Base-by-base conservation (phyloP, 2,113 vertebrate genomes). In the Tragelaphus scriptus region DNA sequence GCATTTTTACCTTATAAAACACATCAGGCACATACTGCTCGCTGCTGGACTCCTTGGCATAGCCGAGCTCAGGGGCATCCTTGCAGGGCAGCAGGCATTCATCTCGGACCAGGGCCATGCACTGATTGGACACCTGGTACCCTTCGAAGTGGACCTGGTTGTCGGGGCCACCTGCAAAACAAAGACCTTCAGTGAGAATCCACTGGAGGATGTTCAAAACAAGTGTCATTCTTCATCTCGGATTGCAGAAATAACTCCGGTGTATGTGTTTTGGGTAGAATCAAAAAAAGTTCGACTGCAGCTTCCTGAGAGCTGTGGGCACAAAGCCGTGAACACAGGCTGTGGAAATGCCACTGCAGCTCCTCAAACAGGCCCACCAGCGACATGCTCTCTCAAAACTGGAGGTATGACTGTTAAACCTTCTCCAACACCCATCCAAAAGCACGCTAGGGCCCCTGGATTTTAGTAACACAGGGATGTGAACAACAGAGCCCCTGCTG, bases 91-190 rank as follows among this genome's bases (percentile, higher is more conserved):
- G 98, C 84, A 99, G 98, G 92, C 99, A 99, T 97, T 99, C 99
- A 6, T 99, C 99, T 1, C 99, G 98, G 49, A 99, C 99, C 98
- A 99, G 98, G 0, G 99, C 99, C 99, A 99, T 99, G 99, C 99
- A 99, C 99, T 99, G 99, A 90, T 99, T 99, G 0, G 99, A 99
- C 85, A 99, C 99, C 98, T 99, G 99, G 98, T 99, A 99, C 0
- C 99, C 99, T 95, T 99, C 99, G 68, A 99, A 99, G 98, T 99
- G 99, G 88, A 99, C 99, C 98, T 99, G 99, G 99, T 99, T 99
- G 98, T 99, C 99, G 0, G 99, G 99, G 93, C 99, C 99, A 30
- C 99, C 99, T 99, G 98, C 1, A 95, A 96, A 30, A 98, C 59
- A 98, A 91, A 93, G 40, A 2, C 0, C 49, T 86, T 97, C 47